Evolutionary conservation across 37 sponge, comb jelly and placozoan genomes (phyloP).

Genomic region (Cliona cf. orientalis): DNA sequence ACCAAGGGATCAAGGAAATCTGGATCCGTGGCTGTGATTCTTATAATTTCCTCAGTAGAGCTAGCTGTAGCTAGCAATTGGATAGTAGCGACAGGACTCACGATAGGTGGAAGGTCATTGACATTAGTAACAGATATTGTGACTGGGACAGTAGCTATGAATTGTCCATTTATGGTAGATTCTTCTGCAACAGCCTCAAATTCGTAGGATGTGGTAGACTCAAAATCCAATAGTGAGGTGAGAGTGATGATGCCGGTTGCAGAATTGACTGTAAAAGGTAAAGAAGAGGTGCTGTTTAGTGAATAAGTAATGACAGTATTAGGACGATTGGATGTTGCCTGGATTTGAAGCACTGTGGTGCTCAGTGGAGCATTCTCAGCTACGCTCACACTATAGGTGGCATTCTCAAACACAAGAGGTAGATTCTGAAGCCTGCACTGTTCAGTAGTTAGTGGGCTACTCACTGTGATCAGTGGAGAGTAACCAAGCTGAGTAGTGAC

Average conservation of each 20-base stretch:
- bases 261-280: constrained; percentile 41
- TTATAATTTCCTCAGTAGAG: constrained; percentile 11
- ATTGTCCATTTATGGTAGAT: background rate
- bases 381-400: constrained; percentile 25
- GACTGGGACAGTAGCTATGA: constrained; percentile 34
- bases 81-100: background rate
- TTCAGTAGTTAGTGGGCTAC: constrained; percentile 30
- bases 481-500: constrained; percentile 49
- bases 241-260: constrained; percentile 40
- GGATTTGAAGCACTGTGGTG: constrained; percentile 26
- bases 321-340: constrained; percentile 39
- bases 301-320: constrained; percentile 13
- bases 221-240: constrained; percentile 36
- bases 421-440: constrained; percentile 16
- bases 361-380: constrained; percentile 35
- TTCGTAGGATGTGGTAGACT: background rate
- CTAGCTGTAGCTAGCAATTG: constrained; percentile 30
- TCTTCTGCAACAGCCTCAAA: constrained; percentile 37
- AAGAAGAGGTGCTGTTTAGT: background rate
- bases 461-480: constrained; percentile 48
- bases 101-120: constrained; percentile 52
- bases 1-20: constrained; percentile 32
- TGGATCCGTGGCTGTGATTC: constrained; percentile 49
- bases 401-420: constrained; percentile 36
- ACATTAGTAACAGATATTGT: constrained; percentile 31